Evolutionary conservation across 2,797 vertebrate genomes (phyloP), one percentile per base, ranked within the genome.

Genomic region (Catharus ustulatus): DNA sequence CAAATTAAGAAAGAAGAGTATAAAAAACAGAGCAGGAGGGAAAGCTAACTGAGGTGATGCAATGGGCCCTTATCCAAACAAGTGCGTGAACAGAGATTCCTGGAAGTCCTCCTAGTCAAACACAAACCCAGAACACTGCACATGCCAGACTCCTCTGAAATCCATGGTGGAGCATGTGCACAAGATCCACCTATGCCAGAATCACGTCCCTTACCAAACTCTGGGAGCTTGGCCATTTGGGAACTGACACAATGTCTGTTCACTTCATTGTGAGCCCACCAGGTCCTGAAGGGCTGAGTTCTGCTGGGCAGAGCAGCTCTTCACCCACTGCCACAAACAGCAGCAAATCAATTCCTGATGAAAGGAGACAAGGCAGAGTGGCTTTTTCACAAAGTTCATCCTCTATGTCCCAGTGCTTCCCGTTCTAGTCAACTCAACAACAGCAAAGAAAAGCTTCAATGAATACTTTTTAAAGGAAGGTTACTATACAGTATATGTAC

Each of bases 21-120:
- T 84, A 85, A 92, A 93, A 93, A 94, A 87, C 86, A 76, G 87
- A 87, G 61, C 93, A 94, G 75, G 86, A 95, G 92, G 51, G 68
- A 96, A 96, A 91, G 94, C 88, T 91, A 96, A 95, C 94, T 74
- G 91, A 96, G 93, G 93, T 95, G 96, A 94, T 90, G 93, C 91
- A 93, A 85, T 0, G 54, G 81, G 94, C 88, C 84, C 75, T 96
- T 71, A 80, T 85, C 90, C 94, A 95, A 94, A 88, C 72, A 91
- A 93, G 71, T 61, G 71, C 34, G 0, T 57, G 76, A 94, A 82
- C 59, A 64, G 83, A 89, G 84, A 84, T 84, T 95, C 67, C 57
- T 95, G 95, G 91, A 96, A 94, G 77, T 58, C 67, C 80, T 97
- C 94, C 94, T 90, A 94, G 83, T 68, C 85, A 92, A 71, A 72